These are phyloP conservation scores for Hypotaenidia philippensis DNA, from an alignment of 2,797 vertebrate species.

Conservation along the genomic window DNA sequence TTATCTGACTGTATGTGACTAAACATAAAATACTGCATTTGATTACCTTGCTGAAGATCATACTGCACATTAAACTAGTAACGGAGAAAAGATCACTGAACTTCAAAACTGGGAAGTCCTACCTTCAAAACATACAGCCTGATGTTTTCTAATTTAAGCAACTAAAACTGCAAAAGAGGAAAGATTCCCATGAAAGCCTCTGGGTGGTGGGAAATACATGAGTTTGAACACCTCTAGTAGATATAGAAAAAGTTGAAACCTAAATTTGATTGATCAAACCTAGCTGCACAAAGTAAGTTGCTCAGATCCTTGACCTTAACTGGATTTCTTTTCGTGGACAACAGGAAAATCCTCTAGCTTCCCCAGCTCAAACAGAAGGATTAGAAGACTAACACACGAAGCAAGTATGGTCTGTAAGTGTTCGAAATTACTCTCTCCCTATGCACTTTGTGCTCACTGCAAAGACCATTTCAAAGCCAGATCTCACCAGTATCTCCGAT, in stretches of 20 bases:
- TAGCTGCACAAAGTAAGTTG: not conserved
- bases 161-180: not conserved
- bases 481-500: not conserved
- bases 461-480: conserved; percentile 36
- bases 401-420: not conserved
- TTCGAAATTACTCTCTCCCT: not conserved
- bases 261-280: not conserved
- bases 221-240: not conserved
- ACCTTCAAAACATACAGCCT: not conserved
- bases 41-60: not conserved
- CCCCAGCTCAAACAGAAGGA: not conserved
- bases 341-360: not conserved
- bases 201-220: not conserved
- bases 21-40: not conserved
- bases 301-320: not conserved
- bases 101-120: not conserved
- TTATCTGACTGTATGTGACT: not conserved
- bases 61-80: not conserved
- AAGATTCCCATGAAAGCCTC: not conserved
- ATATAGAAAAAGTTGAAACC: not conserved
- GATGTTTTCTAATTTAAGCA: not conserved
- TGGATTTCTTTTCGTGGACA: not conserved
- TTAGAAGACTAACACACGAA: not conserved
- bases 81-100: not conserved
- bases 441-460: not conserved